Evolutionary conservation across 2,797 vertebrate species (phyloP).

Genomic region (Gymnoscopelus microlampas): DNA sequence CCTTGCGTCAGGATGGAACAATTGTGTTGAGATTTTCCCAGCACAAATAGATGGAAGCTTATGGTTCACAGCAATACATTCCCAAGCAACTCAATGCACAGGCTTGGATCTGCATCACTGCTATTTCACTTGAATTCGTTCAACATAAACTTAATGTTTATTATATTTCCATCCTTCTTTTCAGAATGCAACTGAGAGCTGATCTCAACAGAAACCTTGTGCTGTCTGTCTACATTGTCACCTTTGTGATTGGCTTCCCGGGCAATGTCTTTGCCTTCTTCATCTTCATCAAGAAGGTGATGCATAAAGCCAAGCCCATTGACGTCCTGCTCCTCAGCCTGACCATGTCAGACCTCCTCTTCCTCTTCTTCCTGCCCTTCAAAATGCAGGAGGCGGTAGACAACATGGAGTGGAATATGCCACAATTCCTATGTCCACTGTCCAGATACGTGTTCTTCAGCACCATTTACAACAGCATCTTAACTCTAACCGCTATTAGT

Average conservation of each 20-base stretch:
- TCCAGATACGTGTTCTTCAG: constrained; percentile 67
- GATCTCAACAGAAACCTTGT: constrained; percentile 10
- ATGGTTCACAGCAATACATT: constrained; percentile 59
- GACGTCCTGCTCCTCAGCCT: constrained; percentile 50
- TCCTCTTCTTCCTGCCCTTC: too few relatives aligned
- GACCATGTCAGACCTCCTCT: constrained; percentile 42
- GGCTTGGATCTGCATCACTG: not conserved
- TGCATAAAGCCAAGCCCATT: constrained; percentile 46
- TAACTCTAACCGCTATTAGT: constrained; percentile 63
- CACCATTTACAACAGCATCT: constrained; percentile 71
- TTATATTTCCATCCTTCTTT: constrained; percentile 55
- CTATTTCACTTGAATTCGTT: constrained; percentile 18
- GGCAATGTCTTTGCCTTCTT: constrained; percentile 43
- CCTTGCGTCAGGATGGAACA: constrained; percentile 57
- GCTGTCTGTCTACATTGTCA: constrained; percentile 50
- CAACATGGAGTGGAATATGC: constrained; percentile 14
- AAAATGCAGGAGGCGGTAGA: too few relatives aligned
- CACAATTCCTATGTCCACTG: constrained; percentile 65
- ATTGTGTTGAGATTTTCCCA: constrained; percentile 55
- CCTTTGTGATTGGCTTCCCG: constrained; percentile 41
- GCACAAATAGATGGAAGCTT: constrained; percentile 69
- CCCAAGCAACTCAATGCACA: not conserved
- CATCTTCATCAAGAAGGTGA: constrained; percentile 54
- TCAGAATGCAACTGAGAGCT: constrained; percentile 1
- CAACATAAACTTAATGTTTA: not conserved